Percentiles rank a stretch among this genome's conserved stretches.
Evolutionary conservation across 1,140 invertebrate species (phyloP).

Genomic region (Frieseomelitta varia): DNA sequence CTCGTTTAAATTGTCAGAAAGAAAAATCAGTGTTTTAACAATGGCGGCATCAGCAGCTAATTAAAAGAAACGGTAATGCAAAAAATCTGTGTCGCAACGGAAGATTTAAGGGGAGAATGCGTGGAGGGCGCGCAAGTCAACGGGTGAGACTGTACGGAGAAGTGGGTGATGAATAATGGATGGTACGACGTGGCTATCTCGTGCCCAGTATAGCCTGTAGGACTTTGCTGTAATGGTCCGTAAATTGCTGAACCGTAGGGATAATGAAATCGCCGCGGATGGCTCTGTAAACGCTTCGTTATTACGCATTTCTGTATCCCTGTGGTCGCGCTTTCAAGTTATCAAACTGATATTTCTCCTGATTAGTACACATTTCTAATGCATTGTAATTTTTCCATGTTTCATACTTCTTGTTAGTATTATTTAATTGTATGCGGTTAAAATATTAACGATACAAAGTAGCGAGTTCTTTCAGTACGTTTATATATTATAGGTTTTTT

Average conservation of each 20-base stretch:
- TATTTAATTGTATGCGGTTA: too few species aligned
- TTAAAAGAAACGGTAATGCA: constrained; percentile 43
- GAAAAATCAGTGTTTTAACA: not conserved
- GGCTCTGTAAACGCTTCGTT: constrained; percentile 71
- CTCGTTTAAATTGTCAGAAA: not conserved
- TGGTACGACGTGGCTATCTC: constrained; percentile 74
- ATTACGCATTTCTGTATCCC: constrained; percentile 72
- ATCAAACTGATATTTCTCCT: constrained; percentile 29
- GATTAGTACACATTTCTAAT: not conserved
- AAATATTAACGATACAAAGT: not conserved
- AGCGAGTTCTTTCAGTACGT: not conserved
- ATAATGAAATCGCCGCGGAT: constrained; percentile 73
- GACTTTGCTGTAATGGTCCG: constrained; percentile 75
- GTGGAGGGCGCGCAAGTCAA: constrained; percentile 38
- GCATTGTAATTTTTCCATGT: too few species aligned
- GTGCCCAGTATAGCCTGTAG: constrained; percentile 71
- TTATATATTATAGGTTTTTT: not conserved
- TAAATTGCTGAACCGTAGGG: constrained; percentile 79
- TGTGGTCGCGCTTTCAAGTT: constrained; percentile 60
- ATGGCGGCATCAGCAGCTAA: constrained; percentile 42
- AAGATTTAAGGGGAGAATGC: constrained; percentile 55
- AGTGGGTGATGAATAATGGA: constrained; percentile 80
- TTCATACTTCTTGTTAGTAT: too few species aligned
- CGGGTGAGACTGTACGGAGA: constrained; percentile 62
- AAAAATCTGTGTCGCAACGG: constrained; percentile 51